Percentiles rank a stretch among this genome's conserved stretches.
These are phyloP conservation scores for Hemibagrus wyckioides DNA, from an alignment of 2,113 vertebrate species.

Conservation along the genomic window DNA sequence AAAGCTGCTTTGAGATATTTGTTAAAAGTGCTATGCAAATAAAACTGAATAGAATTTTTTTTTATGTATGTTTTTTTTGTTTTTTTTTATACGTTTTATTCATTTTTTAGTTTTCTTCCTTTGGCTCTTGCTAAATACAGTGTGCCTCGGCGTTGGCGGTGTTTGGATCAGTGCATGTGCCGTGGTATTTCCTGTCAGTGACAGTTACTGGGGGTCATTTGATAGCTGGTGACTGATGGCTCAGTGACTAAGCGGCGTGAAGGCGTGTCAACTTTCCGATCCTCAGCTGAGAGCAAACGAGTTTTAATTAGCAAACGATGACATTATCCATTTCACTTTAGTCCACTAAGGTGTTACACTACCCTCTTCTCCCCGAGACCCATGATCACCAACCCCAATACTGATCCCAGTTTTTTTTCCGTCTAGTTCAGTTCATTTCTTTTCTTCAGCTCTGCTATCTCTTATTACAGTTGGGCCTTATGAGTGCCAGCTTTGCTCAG, in stretches of 20 bases:
- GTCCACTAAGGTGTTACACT: background rate
- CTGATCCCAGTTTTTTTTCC: background rate
- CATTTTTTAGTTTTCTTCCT: background rate
- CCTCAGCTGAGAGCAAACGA: background rate
- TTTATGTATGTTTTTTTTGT: no score
- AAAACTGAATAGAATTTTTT: no score
- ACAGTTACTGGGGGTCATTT: slow-evolving; percentile 5
- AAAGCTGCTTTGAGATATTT: no score
- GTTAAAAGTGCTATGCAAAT: no score
- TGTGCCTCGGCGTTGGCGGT: background rate
- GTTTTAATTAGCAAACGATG: slow-evolving; percentile 37
- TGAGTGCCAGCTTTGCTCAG: background rate
- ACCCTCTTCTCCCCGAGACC: background rate
- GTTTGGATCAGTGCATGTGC: background rate
- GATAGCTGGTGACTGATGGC: slow-evolving; percentile 17
- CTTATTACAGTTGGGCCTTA: background rate
- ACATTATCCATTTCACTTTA: background rate
- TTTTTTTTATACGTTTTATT: background rate
- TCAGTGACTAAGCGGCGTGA: slow-evolving; percentile 27
- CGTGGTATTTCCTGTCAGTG: slow-evolving; percentile 32
- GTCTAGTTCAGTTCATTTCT: background rate
- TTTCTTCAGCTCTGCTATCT: background rate
- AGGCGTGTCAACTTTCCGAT: slow-evolving; percentile 1
- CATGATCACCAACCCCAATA: background rate
- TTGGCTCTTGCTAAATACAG: background rate